Evolutionary conservation across 2,113 vertebrate genomes (phyloP).

Genomic region (Saccopteryx bilineata): DNA sequence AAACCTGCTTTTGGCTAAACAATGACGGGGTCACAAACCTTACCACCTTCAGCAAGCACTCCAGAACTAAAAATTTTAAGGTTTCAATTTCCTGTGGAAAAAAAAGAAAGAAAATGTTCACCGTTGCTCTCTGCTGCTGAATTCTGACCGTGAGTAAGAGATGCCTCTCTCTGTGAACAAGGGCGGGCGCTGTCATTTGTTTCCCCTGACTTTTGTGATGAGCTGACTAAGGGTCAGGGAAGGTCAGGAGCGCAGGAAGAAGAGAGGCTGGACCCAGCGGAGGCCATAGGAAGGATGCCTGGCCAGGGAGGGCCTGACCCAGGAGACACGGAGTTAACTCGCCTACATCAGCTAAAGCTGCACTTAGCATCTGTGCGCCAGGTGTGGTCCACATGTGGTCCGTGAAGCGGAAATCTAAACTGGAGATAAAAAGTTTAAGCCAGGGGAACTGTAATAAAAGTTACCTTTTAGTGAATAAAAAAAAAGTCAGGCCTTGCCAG

Average conservation of each 20-base stretch:
- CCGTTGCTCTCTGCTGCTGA: constrained; percentile 44
- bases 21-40: constrained; percentile 59
- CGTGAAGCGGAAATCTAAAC: constrained; percentile 14
- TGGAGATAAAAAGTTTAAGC: background rate
- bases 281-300: background rate
- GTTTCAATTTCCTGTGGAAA: constrained; percentile 61
- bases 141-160: constrained; percentile 62
- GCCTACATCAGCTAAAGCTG: background rate
- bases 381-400: background rate
- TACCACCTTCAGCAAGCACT: constrained; percentile 49
- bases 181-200: constrained; percentile 57
- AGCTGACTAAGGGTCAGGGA: constrained; percentile 64
- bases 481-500: background rate
- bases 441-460: background rate
- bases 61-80: constrained; percentile 54
- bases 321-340: rapidly evolving
- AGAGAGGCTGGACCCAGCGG: background rate
- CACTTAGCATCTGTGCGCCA: background rate
- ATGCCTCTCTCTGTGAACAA: constrained; percentile 57
- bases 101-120: constrained; percentile 38
- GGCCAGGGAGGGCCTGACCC: background rate
- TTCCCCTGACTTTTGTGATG: constrained; percentile 73
- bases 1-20: constrained; percentile 72
- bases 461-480: background rate
- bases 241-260: constrained; percentile 31